These are phyloP conservation scores for Diploptera punctata DNA, from an alignment of 2,888 invertebrate species.

Conservation along the genomic window DNA sequence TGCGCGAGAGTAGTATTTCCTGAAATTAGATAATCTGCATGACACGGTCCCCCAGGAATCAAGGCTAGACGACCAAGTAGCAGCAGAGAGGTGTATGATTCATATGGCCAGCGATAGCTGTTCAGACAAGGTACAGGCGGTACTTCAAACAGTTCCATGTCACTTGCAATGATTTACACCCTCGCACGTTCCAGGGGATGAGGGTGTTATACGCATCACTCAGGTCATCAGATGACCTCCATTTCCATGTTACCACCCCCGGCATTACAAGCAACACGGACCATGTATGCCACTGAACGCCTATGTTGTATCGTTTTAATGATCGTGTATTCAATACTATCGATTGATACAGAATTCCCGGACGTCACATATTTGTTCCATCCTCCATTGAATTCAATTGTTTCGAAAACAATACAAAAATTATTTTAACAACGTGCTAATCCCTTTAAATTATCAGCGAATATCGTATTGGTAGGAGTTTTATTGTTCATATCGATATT, in stretches of 20 bases:
- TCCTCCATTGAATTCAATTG: too few relatives aligned
- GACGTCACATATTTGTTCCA: too few relatives aligned
- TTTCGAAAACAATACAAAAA: too few relatives aligned
- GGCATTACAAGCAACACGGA: not conserved
- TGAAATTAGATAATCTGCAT: too few relatives aligned
- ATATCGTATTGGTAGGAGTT: too few relatives aligned
- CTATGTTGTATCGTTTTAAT: not conserved
- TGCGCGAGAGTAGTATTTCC: too few relatives aligned
- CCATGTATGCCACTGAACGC: not conserved
- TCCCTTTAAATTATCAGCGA: too few relatives aligned
- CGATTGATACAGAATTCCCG: not conserved
- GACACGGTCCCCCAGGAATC: not conserved
- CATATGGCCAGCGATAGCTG: not conserved
- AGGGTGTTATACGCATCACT: not conserved
- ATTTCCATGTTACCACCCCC: not conserved
- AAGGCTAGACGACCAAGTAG: not conserved
- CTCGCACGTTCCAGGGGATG: not conserved
- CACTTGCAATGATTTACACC: slow-evolving; percentile 10
- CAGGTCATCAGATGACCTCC: not conserved
- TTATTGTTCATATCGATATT: too few relatives aligned
- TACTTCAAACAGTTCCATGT: slow-evolving; percentile 2
- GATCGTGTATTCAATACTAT: not conserved
- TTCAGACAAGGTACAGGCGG: not conserved
- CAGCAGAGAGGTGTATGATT: slow-evolving; percentile 8
- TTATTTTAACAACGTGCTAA: too few relatives aligned